Conservation (phyloP, 2,113 vertebrate species). For the Merops nubicus region DNA sequence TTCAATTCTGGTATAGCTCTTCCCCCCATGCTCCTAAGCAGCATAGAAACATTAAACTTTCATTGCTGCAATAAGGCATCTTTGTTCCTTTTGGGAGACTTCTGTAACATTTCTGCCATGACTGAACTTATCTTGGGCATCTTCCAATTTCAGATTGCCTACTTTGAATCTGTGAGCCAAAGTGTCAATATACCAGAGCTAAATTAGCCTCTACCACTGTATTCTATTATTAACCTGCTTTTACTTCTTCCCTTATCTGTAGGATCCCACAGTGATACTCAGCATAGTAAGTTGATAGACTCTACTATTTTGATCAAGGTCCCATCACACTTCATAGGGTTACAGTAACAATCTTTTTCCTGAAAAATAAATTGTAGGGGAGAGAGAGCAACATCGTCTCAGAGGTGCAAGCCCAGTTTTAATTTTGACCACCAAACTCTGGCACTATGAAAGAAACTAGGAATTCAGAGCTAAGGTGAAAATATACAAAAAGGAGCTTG, state of each 20-base stretch:
- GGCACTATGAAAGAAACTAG: background rate
- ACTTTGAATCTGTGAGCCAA: background rate
- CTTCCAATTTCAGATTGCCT: slow-evolving; percentile 42
- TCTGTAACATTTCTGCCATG: slow-evolving; percentile 78
- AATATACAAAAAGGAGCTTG: background rate
- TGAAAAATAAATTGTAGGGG: background rate
- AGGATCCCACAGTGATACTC: background rate
- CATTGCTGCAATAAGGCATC: background rate
- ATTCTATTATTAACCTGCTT: background rate
- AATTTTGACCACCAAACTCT: background rate
- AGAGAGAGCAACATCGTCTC: background rate
- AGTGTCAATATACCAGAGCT: background rate
- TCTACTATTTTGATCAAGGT: background rate
- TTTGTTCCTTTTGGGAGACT: background rate
- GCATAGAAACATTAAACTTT: background rate
- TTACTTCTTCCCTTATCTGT: background rate
- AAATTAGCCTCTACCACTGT: background rate
- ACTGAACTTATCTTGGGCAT: slow-evolving; percentile 75
- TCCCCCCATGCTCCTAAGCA: fast-evolving
- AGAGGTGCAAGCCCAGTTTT: background rate
- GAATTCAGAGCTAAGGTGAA: background rate
- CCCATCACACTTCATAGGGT: background rate
- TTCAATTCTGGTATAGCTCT: background rate
- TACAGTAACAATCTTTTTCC: background rate
- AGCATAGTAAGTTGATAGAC: background rate